Conservation (phyloP, 2,888 invertebrate genomes). For the Rotaria sp. region DNA sequence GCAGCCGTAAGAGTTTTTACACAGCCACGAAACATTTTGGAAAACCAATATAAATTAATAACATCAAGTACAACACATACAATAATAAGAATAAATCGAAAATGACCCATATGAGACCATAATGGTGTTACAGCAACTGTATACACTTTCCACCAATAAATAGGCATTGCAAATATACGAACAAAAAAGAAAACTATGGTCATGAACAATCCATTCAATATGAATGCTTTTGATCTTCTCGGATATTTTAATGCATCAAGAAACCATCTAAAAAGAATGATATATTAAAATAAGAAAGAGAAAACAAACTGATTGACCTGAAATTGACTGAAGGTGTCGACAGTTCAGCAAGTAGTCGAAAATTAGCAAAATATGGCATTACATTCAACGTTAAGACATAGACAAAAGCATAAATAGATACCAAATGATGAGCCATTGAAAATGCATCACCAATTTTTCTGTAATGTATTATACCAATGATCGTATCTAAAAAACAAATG, state of each 20-base stretch:
- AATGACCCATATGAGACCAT: constrained; percentile 47
- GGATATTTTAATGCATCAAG: constrained; percentile 47
- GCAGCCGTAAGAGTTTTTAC: neutral
- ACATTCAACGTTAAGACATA: constrained; percentile 51
- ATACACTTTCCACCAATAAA: constrained; percentile 51
- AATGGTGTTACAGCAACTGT: constrained; percentile 47
- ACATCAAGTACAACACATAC: constrained; percentile 50
- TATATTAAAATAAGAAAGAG: no score
- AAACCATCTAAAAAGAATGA: constrained; percentile 48
- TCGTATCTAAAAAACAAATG: constrained; percentile 44
- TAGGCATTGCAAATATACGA: constrained; percentile 49
- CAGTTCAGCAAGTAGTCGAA: constrained; percentile 52
- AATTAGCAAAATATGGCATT: constrained; percentile 53
- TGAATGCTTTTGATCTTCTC: constrained; percentile 45
- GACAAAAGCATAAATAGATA: constrained; percentile 51
- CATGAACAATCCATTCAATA: constrained; percentile 52
- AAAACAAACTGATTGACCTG: constrained; percentile 44
- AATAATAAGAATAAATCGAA: constrained; percentile 49
- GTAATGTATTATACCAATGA: constrained; percentile 44
- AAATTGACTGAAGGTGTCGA: constrained; percentile 54
- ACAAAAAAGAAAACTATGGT: constrained; percentile 50
- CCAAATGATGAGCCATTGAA: constrained; percentile 50
- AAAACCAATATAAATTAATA: constrained; percentile 52
- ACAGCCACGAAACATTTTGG: constrained; percentile 38
- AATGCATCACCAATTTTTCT: constrained; percentile 49